phyloP scores from a whole-genome alignment of 1,140 invertebrate species.

The Drosophila suzukii region DNA sequence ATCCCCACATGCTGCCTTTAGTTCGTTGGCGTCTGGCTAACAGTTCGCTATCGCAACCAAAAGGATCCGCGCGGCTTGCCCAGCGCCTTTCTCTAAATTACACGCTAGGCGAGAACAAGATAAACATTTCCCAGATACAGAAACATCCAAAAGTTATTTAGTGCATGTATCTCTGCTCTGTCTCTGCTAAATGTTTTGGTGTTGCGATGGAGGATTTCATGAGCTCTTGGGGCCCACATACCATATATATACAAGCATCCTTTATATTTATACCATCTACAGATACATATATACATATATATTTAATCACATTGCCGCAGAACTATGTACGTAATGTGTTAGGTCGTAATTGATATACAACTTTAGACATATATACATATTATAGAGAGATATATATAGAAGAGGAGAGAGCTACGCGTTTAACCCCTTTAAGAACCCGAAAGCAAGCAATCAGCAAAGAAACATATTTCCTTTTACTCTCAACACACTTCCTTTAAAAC shows the following conservation, averaged over 20 bases:
- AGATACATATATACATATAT: constrained; percentile 52
- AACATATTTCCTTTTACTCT: constrained; percentile 49
- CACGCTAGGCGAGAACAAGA: constrained; percentile 20
- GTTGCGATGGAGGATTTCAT: constrained; percentile 66
- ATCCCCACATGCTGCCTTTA: constrained; percentile 86
- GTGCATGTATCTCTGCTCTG: constrained; percentile 35
- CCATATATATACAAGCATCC: constrained; percentile 66
- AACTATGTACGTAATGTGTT: constrained; percentile 62
- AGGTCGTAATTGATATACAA: constrained; percentile 65
- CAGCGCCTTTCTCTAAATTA: constrained; percentile 96
- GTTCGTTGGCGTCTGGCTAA: constrained; percentile 99
- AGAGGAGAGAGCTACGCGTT: constrained; percentile 58
- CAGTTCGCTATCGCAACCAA: constrained; percentile 97
- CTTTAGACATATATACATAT: constrained; percentile 67
- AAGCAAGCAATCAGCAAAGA: constrained; percentile 69
- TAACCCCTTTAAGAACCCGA: constrained; percentile 49
- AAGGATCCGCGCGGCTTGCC: constrained; percentile 98
- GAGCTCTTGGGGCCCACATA: constrained; percentile 41
- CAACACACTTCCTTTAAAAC: constrained; percentile 37
- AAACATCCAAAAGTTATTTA: constrained; percentile 36
- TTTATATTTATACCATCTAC: constrained; percentile 76
- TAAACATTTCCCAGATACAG: constrained; percentile 36
- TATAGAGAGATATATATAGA: constrained; percentile 58
- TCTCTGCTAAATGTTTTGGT: constrained; percentile 54
- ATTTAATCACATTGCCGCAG: constrained; percentile 44